Percentiles rank a stretch among this genome's conserved stretches.
phyloP scores from a whole-genome alignment of 2,797 vertebrate species.

The Coracias cyanogaster region DNA sequence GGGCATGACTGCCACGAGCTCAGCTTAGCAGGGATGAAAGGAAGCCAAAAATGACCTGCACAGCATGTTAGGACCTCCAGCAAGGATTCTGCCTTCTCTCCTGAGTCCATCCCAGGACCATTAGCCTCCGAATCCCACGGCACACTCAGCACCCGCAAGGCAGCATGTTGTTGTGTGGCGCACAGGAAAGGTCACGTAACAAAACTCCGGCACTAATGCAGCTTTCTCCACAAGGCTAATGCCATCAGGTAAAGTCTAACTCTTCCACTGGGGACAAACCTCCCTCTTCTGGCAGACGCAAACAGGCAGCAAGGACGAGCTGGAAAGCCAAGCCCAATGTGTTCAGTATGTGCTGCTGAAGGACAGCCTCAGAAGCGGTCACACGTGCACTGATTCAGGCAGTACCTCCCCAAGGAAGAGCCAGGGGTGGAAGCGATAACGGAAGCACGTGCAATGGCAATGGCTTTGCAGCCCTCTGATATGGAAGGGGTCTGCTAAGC shows the following conservation, averaged over 20 bases:
- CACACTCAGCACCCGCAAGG: background rate
- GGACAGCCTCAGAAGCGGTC: background rate
- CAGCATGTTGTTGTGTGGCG: background rate
- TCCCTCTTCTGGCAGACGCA: background rate
- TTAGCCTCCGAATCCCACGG: background rate
- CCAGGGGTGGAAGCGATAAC: rapidly evolving
- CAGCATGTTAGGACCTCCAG: background rate
- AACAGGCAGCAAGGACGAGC: background rate
- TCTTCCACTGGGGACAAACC: background rate
- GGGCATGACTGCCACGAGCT: rapidly evolving
- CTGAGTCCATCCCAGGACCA: background rate
- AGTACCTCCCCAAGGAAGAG: background rate
- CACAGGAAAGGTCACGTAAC: background rate
- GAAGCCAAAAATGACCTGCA: background rate
- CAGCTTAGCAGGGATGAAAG: background rate
- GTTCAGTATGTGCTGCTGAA: background rate
- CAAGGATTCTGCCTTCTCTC: background rate
- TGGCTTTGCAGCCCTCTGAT: background rate
- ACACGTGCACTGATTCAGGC: background rate
- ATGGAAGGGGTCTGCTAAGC: background rate
- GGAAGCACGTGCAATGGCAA: background rate
- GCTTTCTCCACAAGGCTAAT: background rate
- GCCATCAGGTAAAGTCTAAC: background rate
- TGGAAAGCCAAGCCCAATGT: background rate
- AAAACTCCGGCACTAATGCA: background rate